These are phyloP conservation scores for Bembecia ichneumoniformis DNA, from an alignment of 2,888 invertebrate species.

Conservation along the genomic window DNA sequence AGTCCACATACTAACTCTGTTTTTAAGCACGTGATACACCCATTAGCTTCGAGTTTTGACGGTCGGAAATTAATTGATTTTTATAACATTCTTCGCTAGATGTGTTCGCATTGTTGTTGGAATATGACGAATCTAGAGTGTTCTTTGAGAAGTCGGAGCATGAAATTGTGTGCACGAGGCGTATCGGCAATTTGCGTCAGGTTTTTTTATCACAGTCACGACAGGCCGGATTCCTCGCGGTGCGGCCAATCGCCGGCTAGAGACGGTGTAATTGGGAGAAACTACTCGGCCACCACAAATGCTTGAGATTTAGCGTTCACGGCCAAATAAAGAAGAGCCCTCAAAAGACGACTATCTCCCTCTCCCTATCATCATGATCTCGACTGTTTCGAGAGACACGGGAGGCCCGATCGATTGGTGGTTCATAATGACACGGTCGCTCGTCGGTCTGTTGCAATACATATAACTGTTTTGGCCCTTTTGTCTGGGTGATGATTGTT, in stretches of 20 bases:
- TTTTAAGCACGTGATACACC: slow-evolving; percentile 38
- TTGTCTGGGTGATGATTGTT: slow-evolving; percentile 52
- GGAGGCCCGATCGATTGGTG: slow-evolving; percentile 35
- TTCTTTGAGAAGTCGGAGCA: slow-evolving; percentile 57
- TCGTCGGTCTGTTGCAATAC: slow-evolving; percentile 39
- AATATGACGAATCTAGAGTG: slow-evolving; percentile 64
- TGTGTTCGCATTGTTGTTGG: slow-evolving; percentile 36
- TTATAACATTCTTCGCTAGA: slow-evolving; percentile 15
- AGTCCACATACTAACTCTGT: slow-evolving; percentile 20
- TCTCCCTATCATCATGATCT: slow-evolving; percentile 13
- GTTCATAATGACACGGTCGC: slow-evolving; percentile 51
- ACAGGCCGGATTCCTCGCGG: slow-evolving; percentile 63
- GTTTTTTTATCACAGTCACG: slow-evolving; percentile 70
- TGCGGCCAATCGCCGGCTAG: slow-evolving; percentile 61
- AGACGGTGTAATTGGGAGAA: slow-evolving; percentile 69
- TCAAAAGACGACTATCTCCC: slow-evolving; percentile 28
- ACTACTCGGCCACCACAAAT: slow-evolving; percentile 63
- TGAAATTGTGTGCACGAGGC: slow-evolving; percentile 71
- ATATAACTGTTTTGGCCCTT: slow-evolving; percentile 58
- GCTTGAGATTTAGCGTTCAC: slow-evolving; percentile 47
- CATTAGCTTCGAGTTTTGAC: slow-evolving; percentile 36
- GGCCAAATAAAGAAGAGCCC: slow-evolving; percentile 39
- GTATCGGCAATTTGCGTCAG: slow-evolving; percentile 71
- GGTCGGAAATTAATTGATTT: slow-evolving; percentile 44
- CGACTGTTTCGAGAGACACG: slow-evolving; percentile 21